phyloP scores from a whole-genome alignment of 2,888 invertebrate species.

The Mesorhabditis belari region DNA sequence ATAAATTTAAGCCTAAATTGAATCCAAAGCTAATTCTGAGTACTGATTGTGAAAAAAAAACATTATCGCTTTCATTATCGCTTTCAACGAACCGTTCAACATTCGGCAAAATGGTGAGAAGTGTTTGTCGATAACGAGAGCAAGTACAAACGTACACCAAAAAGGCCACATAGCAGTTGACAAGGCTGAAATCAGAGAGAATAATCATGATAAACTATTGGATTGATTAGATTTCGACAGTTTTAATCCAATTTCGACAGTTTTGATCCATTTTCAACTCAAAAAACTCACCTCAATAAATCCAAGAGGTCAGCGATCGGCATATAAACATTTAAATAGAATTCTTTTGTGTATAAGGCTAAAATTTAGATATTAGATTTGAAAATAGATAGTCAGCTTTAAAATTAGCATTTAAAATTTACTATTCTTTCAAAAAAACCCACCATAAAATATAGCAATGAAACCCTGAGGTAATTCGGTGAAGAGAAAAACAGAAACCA shows the following conservation, averaged over 20 bases:
- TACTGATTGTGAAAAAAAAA: no score
- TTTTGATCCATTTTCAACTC: no score
- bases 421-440: background rate
- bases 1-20: no score
- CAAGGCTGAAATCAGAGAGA: conserved; percentile 5
- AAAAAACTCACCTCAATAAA: conserved; percentile 15
- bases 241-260: no score
- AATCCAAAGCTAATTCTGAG: no score
- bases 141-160: conserved; percentile 36
- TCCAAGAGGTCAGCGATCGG: conserved; percentile 36
- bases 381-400: background rate
- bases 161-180: conserved; percentile 44
- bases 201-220: background rate
- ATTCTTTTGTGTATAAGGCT: conserved; percentile 37
- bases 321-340: conserved; percentile 35
- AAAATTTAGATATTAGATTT: conserved; percentile 5
- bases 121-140: conserved; percentile 29
- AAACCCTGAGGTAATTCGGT: conserved; percentile 65
- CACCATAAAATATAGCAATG: conserved; percentile 36
- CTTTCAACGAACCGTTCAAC: background rate
- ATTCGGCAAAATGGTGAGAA: conserved; percentile 21
- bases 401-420: background rate
- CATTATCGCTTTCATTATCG: no score
- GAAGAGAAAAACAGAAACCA: conserved; percentile 70
- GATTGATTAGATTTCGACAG: no score